Evolutionary conservation across 2,113 vertebrate genomes (phyloP).

Genomic region (Microcebus jonahi): DNA sequence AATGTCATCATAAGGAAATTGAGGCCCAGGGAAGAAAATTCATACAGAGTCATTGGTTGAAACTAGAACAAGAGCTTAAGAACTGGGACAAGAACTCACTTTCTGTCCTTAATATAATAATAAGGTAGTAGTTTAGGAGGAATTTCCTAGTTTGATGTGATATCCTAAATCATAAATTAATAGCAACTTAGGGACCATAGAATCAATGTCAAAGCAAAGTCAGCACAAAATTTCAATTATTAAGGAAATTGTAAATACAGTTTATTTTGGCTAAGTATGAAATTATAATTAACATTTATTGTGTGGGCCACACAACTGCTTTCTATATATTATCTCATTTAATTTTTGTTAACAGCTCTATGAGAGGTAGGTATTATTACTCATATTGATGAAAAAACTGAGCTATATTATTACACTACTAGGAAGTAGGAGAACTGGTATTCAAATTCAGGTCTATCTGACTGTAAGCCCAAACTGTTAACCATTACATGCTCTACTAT

Average conservation of each 20-base stretch:
- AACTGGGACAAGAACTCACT: slow-evolving; percentile 26
- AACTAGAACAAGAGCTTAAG: slow-evolving; percentile 10
- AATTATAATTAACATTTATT: slow-evolving; percentile 29
- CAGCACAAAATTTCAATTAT: slow-evolving; percentile 30
- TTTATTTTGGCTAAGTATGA: slow-evolving; percentile 44
- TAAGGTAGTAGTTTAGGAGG: not conserved
- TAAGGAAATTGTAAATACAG: not conserved
- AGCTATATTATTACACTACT: not conserved
- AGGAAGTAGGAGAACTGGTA: not conserved
- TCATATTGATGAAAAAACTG: not conserved
- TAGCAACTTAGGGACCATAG: not conserved
- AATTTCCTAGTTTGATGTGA: not conserved
- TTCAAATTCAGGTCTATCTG: slow-evolving; percentile 14
- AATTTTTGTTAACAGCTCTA: slow-evolving; percentile 45
- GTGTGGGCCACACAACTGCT: not conserved
- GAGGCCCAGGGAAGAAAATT: not conserved
- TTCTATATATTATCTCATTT: not conserved
- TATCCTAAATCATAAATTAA: slow-evolving; percentile 25
- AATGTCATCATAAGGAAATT: slow-evolving; percentile 6
- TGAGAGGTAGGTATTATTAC: slow-evolving; percentile 38
- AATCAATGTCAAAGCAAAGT: slow-evolving; percentile 34
- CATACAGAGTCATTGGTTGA: not conserved
- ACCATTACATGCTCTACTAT: not conserved
- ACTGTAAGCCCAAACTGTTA: not conserved
- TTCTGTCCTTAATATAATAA: slow-evolving; percentile 46